Evolutionary conservation across 2,888 invertebrate genomes (phyloP).

Genomic region (Pyrochroa serraticornis): DNA sequence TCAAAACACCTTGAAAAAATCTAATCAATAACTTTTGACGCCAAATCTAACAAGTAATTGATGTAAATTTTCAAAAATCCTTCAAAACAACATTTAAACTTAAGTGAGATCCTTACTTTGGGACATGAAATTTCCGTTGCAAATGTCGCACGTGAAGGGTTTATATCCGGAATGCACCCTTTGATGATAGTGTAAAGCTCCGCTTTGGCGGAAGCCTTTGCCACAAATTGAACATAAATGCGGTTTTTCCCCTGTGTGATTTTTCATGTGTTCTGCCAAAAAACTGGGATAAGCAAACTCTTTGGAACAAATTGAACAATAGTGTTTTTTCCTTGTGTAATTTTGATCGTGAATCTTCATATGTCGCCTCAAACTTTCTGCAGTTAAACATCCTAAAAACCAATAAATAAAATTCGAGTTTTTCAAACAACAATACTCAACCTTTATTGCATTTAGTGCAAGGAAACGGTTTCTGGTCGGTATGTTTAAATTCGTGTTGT

Average conservation of each 20-base stretch:
- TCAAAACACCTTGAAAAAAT: conserved; percentile 41
- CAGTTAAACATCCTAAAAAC: conserved; percentile 50
- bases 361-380: conserved; percentile 51
- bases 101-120: conserved; percentile 44
- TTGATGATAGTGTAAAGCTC: conserved; percentile 49
- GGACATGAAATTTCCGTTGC: conserved; percentile 42
- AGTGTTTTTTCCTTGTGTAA: conserved; percentile 47
- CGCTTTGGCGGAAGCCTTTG: conserved; percentile 53
- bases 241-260: conserved; percentile 55
- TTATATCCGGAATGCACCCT: conserved; percentile 49
- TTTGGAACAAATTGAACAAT: conserved; percentile 48
- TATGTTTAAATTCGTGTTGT: conserved; percentile 51
- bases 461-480: conserved; percentile 49
- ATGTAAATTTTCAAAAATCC: no score
- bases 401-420: conserved; percentile 3
- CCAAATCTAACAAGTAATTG: neutral
- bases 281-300: conserved; percentile 49
- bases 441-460: conserved; percentile 51
- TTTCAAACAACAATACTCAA: conserved; percentile 20
- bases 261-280: conserved; percentile 53
- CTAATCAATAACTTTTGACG: neutral
- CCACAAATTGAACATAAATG: conserved; percentile 48
- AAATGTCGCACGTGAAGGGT: conserved; percentile 42
- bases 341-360: conserved; percentile 50
- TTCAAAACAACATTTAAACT: no score